Evolutionary conservation across 2,113 vertebrate genomes (phyloP).

Genomic region (Narcine bancroftii): DNA sequence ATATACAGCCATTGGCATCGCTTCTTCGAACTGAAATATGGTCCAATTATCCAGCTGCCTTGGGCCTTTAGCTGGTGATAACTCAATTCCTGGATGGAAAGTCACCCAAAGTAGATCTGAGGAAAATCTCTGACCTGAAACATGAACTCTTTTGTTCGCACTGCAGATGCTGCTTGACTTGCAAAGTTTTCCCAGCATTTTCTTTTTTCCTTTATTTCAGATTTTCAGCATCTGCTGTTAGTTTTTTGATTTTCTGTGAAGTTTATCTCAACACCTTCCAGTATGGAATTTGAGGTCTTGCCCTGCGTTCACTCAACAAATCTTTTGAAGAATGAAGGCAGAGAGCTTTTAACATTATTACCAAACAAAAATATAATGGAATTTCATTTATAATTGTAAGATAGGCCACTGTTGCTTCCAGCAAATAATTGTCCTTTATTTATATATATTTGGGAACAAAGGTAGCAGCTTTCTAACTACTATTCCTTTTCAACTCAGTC

Average conservation of each 20-base stretch:
- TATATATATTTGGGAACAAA: constrained; percentile 1
- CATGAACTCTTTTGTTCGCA: too few relatives aligned
- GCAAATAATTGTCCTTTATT: background rate
- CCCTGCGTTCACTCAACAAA: background rate
- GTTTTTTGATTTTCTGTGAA: background rate
- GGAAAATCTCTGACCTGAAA: too few relatives aligned
- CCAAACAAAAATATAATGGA: background rate
- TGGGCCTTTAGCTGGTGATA: background rate
- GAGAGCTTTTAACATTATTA: background rate
- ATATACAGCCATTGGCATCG: background rate
- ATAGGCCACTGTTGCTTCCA: background rate
- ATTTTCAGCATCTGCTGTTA: too few relatives aligned
- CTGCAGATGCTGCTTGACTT: too few relatives aligned
- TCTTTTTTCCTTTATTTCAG: too few relatives aligned
- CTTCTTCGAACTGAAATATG: background rate
- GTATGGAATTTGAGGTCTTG: background rate
- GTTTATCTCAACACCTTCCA: background rate
- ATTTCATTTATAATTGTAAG: background rate
- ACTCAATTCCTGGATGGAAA: background rate
- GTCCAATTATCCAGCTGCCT: background rate
- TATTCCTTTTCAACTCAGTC: background rate
- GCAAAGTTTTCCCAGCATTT: too few relatives aligned
- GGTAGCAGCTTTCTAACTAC: background rate
- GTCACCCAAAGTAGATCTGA: too few relatives aligned
- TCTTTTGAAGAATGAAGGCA: background rate